A percentile compares a stretch with the other conserved stretches of the same genome.
Conservation (phyloP, 2,888 invertebrate genomes). For the Dryobotodes eremita region DNA sequence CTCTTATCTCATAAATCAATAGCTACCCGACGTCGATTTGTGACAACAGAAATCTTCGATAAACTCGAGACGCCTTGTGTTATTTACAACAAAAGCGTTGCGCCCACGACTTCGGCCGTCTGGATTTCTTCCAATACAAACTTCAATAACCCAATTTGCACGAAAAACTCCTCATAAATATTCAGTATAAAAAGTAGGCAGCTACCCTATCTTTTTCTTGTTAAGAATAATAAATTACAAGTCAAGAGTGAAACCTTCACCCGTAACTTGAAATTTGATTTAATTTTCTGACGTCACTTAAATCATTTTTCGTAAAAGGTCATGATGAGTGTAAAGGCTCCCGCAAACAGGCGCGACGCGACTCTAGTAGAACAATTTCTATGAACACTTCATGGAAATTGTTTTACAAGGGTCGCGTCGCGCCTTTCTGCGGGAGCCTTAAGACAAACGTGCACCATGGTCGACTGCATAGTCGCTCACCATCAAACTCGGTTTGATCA, state of each 20-base stretch:
- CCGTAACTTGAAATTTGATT: not conserved
- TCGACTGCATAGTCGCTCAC: too few relatives aligned
- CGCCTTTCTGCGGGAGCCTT: too few relatives aligned
- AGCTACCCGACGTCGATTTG: not conserved
- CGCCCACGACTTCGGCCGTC: not conserved
- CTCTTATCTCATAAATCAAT: slow-evolving; percentile 31
- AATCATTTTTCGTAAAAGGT: too few relatives aligned
- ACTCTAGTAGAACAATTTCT: too few relatives aligned
- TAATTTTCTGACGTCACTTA: not conserved
- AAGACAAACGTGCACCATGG: too few relatives aligned
- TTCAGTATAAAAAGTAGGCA: not conserved
- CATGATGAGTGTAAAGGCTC: too few relatives aligned
- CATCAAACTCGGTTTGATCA: too few relatives aligned
- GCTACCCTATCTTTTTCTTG: not conserved
- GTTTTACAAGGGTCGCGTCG: too few relatives aligned
- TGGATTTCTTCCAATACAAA: not conserved
- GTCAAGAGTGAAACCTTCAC: not conserved
- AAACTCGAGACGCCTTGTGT: not conserved
- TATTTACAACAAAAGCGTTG: not conserved
- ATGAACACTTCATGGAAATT: too few relatives aligned
- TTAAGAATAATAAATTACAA: not conserved
- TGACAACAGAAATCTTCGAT: slow-evolving; percentile 5
- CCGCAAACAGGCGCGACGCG: too few relatives aligned
- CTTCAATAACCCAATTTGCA: not conserved
- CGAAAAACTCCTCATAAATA: not conserved